Conservation (phyloP, 92 coral and sea anemone species). For the Paramuricea clavata region DNA sequence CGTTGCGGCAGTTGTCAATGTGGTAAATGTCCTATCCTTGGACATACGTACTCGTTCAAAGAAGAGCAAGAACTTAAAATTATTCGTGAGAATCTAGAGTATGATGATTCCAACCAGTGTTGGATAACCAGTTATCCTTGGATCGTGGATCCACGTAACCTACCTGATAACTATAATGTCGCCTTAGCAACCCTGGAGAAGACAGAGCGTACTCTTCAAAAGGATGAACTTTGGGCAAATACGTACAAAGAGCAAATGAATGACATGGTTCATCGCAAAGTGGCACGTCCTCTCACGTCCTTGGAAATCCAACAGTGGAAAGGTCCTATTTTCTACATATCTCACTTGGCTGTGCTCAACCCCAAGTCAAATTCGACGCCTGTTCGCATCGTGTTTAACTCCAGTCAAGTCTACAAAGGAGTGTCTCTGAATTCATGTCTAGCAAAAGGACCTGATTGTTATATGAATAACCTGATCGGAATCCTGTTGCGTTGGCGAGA, state of each 20-base stretch:
- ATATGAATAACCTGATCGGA: constrained; percentile 3
- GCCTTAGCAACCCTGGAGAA: constrained; percentile 64
- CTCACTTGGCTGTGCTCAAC: constrained; percentile 74
- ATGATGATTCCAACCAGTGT: constrained; percentile 65
- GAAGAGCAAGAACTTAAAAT: constrained; percentile 76
- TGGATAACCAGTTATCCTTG: constrained; percentile 85
- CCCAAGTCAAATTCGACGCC: constrained; percentile 52
- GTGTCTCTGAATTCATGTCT: constrained; percentile 45
- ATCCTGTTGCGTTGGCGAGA: constrained; percentile 23
- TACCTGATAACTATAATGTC: constrained; percentile 69
- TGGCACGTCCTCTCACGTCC: constrained; percentile 59
- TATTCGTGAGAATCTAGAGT: constrained; percentile 72
- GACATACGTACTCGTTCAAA: constrained; percentile 72
- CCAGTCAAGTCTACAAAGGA: constrained; percentile 29
- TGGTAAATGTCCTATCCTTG: constrained; percentile 73
- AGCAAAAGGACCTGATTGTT: constrained; percentile 41
- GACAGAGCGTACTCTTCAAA: constrained; percentile 63
- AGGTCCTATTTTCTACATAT: constrained; percentile 69
- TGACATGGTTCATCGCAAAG: constrained; percentile 47
- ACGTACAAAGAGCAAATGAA: constrained; percentile 74
- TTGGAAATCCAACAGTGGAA: constrained; percentile 58
- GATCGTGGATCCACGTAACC: constrained; percentile 61
- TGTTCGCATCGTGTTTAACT: constrained; percentile 53
- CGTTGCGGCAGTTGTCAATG: constrained; percentile 76
- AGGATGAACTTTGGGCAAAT: constrained; percentile 68